Conservation (phyloP, 64 coral and sea anemone genomes). For the Montipora capricornis region DNA sequence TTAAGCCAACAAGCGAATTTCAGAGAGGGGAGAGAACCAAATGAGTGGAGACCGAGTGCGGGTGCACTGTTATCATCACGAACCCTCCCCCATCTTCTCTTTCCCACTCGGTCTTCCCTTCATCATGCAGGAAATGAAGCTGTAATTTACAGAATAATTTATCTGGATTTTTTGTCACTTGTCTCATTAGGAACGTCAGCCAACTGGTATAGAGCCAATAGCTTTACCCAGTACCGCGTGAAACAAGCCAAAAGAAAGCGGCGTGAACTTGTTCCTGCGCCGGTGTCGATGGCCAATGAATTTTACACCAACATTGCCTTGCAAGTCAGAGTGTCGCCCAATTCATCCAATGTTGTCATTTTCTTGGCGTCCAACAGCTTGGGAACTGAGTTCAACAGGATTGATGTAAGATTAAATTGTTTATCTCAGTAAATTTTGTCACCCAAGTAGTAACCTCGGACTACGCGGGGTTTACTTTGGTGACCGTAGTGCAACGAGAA, state of each 20-base stretch:
- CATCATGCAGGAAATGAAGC: no score
- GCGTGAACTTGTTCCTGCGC: conserved; percentile 82
- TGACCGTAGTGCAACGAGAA: no score
- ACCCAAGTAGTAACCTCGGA: no score
- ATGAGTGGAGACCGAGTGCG: no score
- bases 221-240: conserved; percentile 86
- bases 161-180: not conserved
- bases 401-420: conserved; percentile 77
- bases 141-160: not conserved
- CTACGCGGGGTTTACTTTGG: no score
- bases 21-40: no score
- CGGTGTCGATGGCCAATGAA: conserved; percentile 70
- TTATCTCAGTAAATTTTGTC: not conserved
- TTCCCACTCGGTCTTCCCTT: no score
- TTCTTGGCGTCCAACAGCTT: conserved; percentile 89
- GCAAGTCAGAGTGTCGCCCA: conserved; percentile 78
- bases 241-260: conserved; percentile 70
- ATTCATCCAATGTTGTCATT: conserved; percentile 76
- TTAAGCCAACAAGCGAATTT: no score
- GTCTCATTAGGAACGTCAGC: conserved; percentile 70
- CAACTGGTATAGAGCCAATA: conserved; percentile 78
- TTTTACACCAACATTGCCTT: conserved; percentile 88
- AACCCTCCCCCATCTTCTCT: no score
- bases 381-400: conserved; percentile 90
- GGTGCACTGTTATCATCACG: no score